Base-by-base conservation (phyloP, 1,140 invertebrate genomes). In the Steinernema feltiae region DNA sequence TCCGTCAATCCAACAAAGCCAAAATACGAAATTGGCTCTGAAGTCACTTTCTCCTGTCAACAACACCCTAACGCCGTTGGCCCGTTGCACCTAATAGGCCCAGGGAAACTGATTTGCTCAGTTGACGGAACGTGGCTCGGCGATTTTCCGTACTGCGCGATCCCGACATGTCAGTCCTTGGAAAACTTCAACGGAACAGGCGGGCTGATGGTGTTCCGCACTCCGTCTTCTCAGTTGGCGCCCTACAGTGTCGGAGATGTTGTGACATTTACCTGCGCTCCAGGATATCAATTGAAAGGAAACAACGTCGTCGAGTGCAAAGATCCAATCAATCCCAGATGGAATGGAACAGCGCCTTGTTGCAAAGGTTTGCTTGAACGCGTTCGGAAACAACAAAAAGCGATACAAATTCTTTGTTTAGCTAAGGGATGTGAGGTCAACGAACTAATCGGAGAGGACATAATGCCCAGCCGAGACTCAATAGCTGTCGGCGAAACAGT, bases 361-460 rank as follows among this genome's bases (percentile, higher is more conserved):
- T 63, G 53, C 24, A 63, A 63, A 63, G 53, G 53, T 63, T 63
- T n/a, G n/a, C n/a, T n/a, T n/a, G n/a, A n/a, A n/a, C n/a, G n/a
- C n/a, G n/a, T n/a, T n/a, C n/a, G n/a, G n/a, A n/a, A n/a, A n/a
- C n/a, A n/a, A n/a, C n/a, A n/a, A n/a, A n/a, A n/a, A n/a, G n/a
- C n/a, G n/a, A n/a, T n/a, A n/a, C n/a, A n/a, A n/a, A n/a, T n/a
- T n/a, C n/a, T 27, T 21, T n/a, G 24, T 63, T 63, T 63, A 63
- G 53, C 53, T 3, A 63, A 63, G 3, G 53, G 53, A 63, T 63
- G 53, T 21, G 24, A 63, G 24, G 53, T 63, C 7, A 7, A 7
- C 15, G 24, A 12, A 15, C 7, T 63, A 21, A 27, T 63, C 24
- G 53, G 53, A 63, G 24, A 63, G 7, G 53, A 63, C 53, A 7